Conservation (phyloP, 2,113 vertebrate species). For the Mustelus asterias region DNA sequence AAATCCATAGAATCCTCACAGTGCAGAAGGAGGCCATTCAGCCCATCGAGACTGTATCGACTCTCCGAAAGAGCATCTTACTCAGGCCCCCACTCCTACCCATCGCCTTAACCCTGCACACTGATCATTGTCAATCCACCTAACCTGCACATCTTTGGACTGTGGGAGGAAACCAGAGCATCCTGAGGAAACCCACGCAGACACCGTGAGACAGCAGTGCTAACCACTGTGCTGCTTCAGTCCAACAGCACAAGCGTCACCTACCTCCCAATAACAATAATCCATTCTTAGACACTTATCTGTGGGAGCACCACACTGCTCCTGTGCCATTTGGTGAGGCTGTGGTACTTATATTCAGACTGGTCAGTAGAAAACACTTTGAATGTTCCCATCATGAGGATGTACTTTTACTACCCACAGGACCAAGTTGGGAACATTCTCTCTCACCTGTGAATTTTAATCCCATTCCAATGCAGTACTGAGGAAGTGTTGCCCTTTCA, state of each 20-base stretch:
- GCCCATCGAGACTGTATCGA: no score
- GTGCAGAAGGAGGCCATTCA: no score
- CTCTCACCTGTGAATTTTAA: not conserved
- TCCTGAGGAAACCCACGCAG: no score
- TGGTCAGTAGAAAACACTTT: not conserved
- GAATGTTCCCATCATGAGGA: not conserved
- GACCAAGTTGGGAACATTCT: not conserved
- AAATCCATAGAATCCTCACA: no score
- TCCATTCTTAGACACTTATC: not conserved
- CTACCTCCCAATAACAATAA: not conserved
- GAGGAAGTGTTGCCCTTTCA: not conserved
- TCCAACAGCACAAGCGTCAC: not conserved
- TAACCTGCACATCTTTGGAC: no score
- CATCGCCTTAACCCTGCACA: no score
- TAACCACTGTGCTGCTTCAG: not conserved
- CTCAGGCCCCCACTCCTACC: no score
- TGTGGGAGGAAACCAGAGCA: no score
- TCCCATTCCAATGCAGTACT: not conserved
- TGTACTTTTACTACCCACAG: not conserved
- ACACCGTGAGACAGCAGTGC: no score
- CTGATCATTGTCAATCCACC: no score
- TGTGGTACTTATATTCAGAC: not conserved
- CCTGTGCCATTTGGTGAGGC: not conserved
- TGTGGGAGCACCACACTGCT: not conserved
- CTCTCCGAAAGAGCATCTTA: no score